phyloP scores from a whole-genome alignment of 2,888 invertebrate genomes.

The Protodeltote pygarga region DNA sequence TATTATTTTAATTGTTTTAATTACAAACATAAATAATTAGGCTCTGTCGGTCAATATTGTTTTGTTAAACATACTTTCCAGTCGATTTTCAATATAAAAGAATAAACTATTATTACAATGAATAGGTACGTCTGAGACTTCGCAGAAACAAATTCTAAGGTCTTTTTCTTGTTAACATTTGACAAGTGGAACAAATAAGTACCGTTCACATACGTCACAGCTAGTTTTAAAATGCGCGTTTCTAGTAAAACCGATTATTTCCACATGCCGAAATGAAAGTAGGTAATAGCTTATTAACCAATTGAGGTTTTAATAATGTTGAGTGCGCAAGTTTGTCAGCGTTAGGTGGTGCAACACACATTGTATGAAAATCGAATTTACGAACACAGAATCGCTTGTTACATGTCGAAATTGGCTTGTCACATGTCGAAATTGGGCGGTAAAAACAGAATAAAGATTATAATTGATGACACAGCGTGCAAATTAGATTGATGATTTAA shows the following conservation, averaged over 20 bases:
- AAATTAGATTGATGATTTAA: no score
- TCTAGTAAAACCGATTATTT: slow-evolving; percentile 31
- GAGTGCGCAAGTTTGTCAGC: slow-evolving; percentile 24
- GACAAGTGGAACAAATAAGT: slow-evolving; percentile 33
- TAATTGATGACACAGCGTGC: no score
- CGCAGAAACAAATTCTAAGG: slow-evolving; percentile 9
- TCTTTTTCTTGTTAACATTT: slow-evolving; percentile 5
- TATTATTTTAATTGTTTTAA: no score
- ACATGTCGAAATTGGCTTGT: no score
- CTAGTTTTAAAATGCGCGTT: slow-evolving; percentile 35
- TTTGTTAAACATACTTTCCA: not conserved
- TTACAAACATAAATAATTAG: no score
- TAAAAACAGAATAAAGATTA: no score
- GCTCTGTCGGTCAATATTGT: slow-evolving; percentile 1
- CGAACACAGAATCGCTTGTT: slow-evolving; percentile 1
- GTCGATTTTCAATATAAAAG: slow-evolving; percentile 4
- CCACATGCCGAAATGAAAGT: slow-evolving; percentile 49
- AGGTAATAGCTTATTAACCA: slow-evolving; percentile 48
- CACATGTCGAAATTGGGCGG: no score
- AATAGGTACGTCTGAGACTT: not conserved
- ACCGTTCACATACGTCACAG: slow-evolving; percentile 42
- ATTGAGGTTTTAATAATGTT: slow-evolving; percentile 41
- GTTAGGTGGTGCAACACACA: slow-evolving; percentile 17
- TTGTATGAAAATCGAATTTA: slow-evolving; percentile 13
- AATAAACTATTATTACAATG: slow-evolving; percentile 5